Percentiles rank a stretch among this genome's conserved stretches.
phyloP scores from a whole-genome alignment of 1,140 invertebrate genomes.

The Psilanteris sp. region DNA sequence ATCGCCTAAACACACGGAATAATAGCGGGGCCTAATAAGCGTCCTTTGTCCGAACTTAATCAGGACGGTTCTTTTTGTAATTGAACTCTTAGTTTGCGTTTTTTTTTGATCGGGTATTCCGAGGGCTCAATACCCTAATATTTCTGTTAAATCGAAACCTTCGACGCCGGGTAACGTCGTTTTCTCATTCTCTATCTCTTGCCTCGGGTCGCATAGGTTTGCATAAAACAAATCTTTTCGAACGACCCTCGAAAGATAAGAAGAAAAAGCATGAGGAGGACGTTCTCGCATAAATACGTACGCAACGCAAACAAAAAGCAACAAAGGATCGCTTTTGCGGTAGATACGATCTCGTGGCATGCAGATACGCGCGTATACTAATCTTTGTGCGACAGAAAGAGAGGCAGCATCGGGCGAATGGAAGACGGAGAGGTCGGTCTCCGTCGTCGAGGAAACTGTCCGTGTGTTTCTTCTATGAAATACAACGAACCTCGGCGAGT shows the following conservation, averaged over 20 bases:
- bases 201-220: conserved; percentile 50
- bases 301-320: conserved; percentile 76
- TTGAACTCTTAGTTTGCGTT: too few relatives aligned
- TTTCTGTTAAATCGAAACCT: conserved; percentile 10
- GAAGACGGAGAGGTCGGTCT: conserved; percentile 46
- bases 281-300: conserved; percentile 76
- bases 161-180: conserved; percentile 5
- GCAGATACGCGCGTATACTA: conserved; percentile 78
- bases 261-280: conserved; percentile 67
- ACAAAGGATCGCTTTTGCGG: conserved; percentile 75
- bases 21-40: too few relatives aligned
- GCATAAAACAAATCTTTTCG: conserved; percentile 71
- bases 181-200: conserved; percentile 3
- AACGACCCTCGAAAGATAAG: conserved; percentile 61
- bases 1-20: too few relatives aligned
- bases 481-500: conserved; percentile 55
- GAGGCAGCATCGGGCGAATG: conserved; percentile 7
- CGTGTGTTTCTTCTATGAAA: conserved; percentile 64
- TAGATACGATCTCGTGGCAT: conserved; percentile 78
- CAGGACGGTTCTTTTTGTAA: too few relatives aligned
- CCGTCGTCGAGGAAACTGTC: conserved; percentile 62
- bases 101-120: too few relatives aligned
- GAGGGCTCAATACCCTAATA: too few relatives aligned
- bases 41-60: too few relatives aligned
- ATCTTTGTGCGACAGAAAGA: conserved; percentile 62